Evolutionary conservation across 1,140 invertebrate species (phyloP).

Genomic region (Drosophila bocqueti): DNA sequence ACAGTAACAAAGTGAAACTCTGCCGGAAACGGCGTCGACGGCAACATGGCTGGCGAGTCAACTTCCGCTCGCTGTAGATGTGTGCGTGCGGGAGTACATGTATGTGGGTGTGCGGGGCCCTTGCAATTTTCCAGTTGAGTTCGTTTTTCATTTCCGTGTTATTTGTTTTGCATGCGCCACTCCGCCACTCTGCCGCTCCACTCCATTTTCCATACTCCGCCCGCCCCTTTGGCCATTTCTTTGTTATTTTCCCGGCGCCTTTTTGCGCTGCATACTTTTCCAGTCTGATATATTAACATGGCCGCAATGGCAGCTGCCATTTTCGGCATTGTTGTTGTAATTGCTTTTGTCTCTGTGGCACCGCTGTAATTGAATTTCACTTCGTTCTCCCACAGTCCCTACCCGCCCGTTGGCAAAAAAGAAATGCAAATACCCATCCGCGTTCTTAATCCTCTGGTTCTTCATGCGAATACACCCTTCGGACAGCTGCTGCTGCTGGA

Average conservation of each 20-base stretch:
- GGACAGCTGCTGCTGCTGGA: neutral
- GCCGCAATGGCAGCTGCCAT: slow-evolving; percentile 58
- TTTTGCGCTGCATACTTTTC: slow-evolving; percentile 38
- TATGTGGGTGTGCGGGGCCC: slow-evolving; percentile 35
- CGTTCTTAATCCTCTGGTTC: slow-evolving; percentile 31
- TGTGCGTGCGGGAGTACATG: slow-evolving; percentile 24
- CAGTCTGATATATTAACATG: slow-evolving; percentile 72
- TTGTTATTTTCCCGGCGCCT: slow-evolving; percentile 38
- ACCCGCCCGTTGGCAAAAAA: neutral
- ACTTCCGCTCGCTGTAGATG: slow-evolving; percentile 52
- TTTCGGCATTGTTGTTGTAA: slow-evolving; percentile 65
- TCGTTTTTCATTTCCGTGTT: slow-evolving; percentile 81
- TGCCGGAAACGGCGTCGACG: slow-evolving; percentile 69
- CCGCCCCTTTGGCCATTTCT: slow-evolving; percentile 16
- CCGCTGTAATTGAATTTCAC: slow-evolving; percentile 75
- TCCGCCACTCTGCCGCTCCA: neutral
- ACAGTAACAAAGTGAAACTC: slow-evolving; percentile 41
- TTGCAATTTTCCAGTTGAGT: slow-evolving; percentile 80
- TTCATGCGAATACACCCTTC: slow-evolving; percentile 13
- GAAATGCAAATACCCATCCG: slow-evolving; percentile 21
- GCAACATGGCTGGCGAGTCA: slow-evolving; percentile 66
- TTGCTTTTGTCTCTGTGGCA: slow-evolving; percentile 56
- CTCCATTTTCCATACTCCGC: neutral
- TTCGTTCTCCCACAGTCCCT: slow-evolving; percentile 5
- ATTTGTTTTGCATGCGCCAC: slow-evolving; percentile 74